phyloP scores from a whole-genome alignment of 2,113 vertebrate genomes.

The Macroglossus sobrinus region DNA sequence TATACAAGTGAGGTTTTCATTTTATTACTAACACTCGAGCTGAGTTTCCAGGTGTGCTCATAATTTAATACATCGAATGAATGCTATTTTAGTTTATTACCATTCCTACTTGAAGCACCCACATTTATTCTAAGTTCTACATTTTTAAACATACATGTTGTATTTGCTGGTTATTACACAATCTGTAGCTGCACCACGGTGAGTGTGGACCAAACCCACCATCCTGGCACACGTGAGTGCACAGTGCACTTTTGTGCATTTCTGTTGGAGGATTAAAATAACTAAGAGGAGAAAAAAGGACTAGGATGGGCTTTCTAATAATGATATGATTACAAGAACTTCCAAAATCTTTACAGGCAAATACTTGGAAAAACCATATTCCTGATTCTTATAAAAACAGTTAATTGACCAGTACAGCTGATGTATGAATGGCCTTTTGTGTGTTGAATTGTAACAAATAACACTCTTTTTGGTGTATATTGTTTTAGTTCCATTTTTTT shows the following conservation, averaged over 20 bases:
- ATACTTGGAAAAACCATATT: background rate
- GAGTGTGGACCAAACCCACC: no score
- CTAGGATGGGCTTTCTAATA: background rate
- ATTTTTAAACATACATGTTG: background rate
- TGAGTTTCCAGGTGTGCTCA: background rate
- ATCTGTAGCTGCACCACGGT: fast-evolving
- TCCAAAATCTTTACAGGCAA: background rate
- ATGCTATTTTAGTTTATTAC: background rate
- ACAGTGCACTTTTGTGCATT: fast-evolving
- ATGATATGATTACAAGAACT: background rate
- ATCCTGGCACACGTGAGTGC: fast-evolving
- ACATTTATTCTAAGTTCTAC: background rate
- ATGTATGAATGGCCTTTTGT: background rate
- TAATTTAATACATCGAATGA: background rate
- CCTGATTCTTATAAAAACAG: background rate
- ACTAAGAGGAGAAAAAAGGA: background rate
- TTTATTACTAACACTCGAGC: background rate
- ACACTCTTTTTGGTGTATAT: background rate
- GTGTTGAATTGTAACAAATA: background rate
- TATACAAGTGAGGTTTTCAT: background rate
- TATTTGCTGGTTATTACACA: background rate
- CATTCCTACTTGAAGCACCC: background rate
- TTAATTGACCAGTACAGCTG: background rate
- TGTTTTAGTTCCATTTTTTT: background rate
- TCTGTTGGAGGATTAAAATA: background rate